A percentile compares a stretch with the other conserved stretches of the same genome.
These are phyloP conservation scores for Pelobates fuscus DNA, from an alignment of 2,113 vertebrate genomes.

Conservation along the genomic window DNA sequence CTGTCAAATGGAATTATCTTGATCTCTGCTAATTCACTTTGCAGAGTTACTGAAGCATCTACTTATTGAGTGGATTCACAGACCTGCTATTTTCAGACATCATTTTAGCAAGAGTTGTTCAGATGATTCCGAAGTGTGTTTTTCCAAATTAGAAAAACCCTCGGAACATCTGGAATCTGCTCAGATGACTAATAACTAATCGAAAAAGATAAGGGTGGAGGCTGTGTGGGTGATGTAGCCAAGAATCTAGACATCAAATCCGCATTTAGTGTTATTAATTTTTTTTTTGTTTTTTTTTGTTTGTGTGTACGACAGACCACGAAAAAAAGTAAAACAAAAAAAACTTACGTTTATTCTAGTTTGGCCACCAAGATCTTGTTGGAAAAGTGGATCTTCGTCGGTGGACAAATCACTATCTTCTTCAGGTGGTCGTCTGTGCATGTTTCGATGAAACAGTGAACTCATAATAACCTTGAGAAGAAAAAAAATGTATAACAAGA, in stretches of 20 bases:
- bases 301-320: too few relatives aligned
- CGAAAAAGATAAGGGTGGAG: neutral
- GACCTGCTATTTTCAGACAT: slow-evolving; percentile 13
- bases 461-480: slow-evolving; percentile 31
- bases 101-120: slow-evolving; percentile 15
- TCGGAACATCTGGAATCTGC: slow-evolving; percentile 16
- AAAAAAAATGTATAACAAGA: slow-evolving; percentile 2
- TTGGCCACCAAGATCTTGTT: slow-evolving; percentile 31
- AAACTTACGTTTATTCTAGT: slow-evolving; percentile 16
- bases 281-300: too few relatives aligned
- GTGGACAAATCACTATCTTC: slow-evolving; percentile 41
- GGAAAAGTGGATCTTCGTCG: slow-evolving; percentile 42
- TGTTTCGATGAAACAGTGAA: slow-evolving; percentile 44
- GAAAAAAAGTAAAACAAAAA: neutral
- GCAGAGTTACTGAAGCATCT: slow-evolving; percentile 39
- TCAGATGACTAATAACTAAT: neutral
- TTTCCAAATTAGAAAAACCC: neutral
- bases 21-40: slow-evolving; percentile 56
- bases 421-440: neutral
- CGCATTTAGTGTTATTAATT: too few relatives aligned
- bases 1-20: slow-evolving; percentile 54
- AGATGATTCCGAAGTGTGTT: neutral
- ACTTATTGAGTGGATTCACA: slow-evolving; percentile 49
- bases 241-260: neutral
- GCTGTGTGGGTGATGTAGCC: neutral